phyloP scores from a whole-genome alignment of 2,888 invertebrate genomes.

The Tenthredo amoena region DNA sequence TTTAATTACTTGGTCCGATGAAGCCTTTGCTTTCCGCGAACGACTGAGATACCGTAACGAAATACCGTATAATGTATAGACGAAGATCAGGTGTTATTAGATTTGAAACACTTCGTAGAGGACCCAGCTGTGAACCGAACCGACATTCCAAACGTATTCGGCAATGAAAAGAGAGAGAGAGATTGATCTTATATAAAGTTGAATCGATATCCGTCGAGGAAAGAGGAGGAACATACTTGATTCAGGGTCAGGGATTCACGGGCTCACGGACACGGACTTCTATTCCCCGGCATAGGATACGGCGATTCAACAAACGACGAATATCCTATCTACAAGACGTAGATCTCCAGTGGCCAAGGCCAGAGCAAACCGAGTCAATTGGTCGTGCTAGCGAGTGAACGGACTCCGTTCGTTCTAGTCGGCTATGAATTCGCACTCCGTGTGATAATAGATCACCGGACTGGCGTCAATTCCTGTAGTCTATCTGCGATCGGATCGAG shows the following conservation, averaged over 20 bases:
- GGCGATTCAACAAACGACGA: conserved; percentile 27
- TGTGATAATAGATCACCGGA: conserved; percentile 4
- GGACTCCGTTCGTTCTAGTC: neutral
- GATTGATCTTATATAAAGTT: neutral
- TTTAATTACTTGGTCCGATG: neutral
- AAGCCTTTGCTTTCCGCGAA: neutral
- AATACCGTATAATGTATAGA: neutral
- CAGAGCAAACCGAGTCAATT: conserved; percentile 38
- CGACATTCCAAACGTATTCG: conserved; percentile 18
- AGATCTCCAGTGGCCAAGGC: conserved; percentile 44
- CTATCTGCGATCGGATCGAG: conserved; percentile 18
- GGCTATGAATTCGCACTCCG: conserved; percentile 25
- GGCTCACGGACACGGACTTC: conserved; percentile 26
- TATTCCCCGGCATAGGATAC: conserved; percentile 6
- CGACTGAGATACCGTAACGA: neutral
- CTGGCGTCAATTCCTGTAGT: conserved; percentile 1
- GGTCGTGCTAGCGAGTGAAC: conserved; percentile 34
- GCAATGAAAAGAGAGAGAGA: neutral
- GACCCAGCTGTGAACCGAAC: conserved; percentile 6
- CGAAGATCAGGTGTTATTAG: conserved; percentile 6
- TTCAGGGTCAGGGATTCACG: conserved; percentile 37
- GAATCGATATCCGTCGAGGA: conserved; percentile 24
- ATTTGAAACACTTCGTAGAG: neutral
- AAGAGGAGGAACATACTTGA: neutral
- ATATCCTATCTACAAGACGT: conserved; percentile 29